Base-by-base conservation (phyloP, 2,797 vertebrate genomes). In the Novumbra hubbsi region DNA sequence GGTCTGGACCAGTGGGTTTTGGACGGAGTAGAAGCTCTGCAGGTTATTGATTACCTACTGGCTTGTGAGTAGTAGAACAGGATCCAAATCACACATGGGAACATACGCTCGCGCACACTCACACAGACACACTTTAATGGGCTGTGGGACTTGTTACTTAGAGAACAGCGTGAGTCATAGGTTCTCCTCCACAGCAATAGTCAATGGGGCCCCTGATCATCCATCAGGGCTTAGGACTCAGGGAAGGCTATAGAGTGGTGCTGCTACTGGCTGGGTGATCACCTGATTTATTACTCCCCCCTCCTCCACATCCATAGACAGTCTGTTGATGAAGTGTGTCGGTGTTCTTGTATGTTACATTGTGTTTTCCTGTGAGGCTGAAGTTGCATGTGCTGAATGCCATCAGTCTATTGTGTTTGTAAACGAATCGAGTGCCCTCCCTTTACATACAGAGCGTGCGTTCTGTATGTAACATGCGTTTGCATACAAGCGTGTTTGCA, bases 251-350 rank as follows among this genome's bases (percentile, higher is more conserved):
- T 24, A 30, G 32, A 34, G 32, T 67, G 27, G 48, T 38, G 66
- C 34, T 14, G 55, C 4, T 48, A 30, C 48, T 21, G 27, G 27
- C 27, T 52, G 68, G 49, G 21, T 52, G 68, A n/a, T 70, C 49
- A 50, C 27, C 49, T 70, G 27, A 70, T 52, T 52, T 70, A 55
- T 28, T 30, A 27, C n/a, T 52, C 17, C 49, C 21, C 17, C 24
- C 24, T 49, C 9, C 68, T 17, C n/a, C 28, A 2, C 28, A 27
- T 19, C 24, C 7, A 32, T 17, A 32, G 62, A 30, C 14, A 32
- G 16, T 32, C 28, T 65, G 30, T 65, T 30, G 27, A 65, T 63
- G 27, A 72, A 21, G 41, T 66, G 60, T 79, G 24, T 74, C 21
- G 57, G 73, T 30, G 27, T 19, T 57, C n/a, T 1, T 57, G 52